Base-by-base conservation (phyloP, 1,140 invertebrate species). In the Leptopilina boulardi region DNA sequence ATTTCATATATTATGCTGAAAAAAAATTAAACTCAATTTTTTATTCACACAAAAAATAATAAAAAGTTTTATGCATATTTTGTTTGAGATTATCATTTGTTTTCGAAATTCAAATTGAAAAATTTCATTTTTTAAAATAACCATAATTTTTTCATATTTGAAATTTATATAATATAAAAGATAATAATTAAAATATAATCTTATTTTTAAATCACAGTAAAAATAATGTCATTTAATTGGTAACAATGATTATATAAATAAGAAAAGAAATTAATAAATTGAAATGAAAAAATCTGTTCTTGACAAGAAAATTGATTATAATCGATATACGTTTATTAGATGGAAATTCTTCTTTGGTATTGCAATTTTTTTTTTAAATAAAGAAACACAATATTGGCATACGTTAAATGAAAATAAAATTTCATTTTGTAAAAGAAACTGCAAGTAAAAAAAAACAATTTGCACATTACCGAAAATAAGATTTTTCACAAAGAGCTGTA, bases 401-500 rank as follows among this genome's bases (percentile, higher is more conserved):
- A 18, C 8, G 13, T 15, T 66, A 66, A 66, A 15, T 26, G 11
- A 66, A 26, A 11, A 26, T 66, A 15, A 66, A 30, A 66, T 6
- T 15, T 15, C 26, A 5, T 30, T 26, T 66, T 26, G 11, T 23
- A 10, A 66, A 66, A 26, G 11, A 66, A 66, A 6, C 23, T 66
- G 5, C 1, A 1, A 66, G 19, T 30, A 30, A 3, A 30, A 10
- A n/a, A 66, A 66, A 66, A 66, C 23, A 26, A 66, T 66, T 23
- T 66, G 44, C 1, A 21, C 56, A 26, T 66, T 66, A 66, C 3
- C 26, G 23, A 30, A 66, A 66, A 66, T 66, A 10, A 66, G 56
- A 30, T 59, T 59, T 56, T 59, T 11, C 13, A 59, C 56, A 26
- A 59, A 59, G 56, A 59, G 56, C 21, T 30, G 56, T 15, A 10